Evolutionary conservation across 2,113 vertebrate species (phyloP), one percentile per base, ranked within the genome.

Genomic region (Meriones unguiculatus): DNA sequence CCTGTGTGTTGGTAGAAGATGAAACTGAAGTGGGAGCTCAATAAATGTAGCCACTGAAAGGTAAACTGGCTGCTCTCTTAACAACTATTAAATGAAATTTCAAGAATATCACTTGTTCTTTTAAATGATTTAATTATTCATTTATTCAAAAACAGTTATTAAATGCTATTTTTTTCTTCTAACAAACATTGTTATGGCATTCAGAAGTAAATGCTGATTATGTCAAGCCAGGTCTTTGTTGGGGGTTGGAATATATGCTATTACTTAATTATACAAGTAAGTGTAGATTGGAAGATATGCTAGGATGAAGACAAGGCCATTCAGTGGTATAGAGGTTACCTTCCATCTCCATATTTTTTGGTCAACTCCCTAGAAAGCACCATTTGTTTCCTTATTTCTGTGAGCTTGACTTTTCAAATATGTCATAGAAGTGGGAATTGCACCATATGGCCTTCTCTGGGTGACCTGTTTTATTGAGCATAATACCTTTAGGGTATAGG

Each of bases 41-140:
- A 97, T 98, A 90, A 89, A 82, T 97, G 94, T 97, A 96, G 95
- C 46, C 76, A 76, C 13, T 30, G 9, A 32, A 87, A 41, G 12
- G 4, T 17, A 38, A 98, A 96, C 98, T 82, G 96, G 93, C 52
- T 50, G 77, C 32, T 69, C 62, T 89, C 89, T 82, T 77, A 98
- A 97, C 97, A 98, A 98, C 98, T 98, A 98, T 99, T 98, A 99
- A 98, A 98, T 98, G 98, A 97, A 98, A 97, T 98, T 95, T 98
- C 98, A 97, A 91, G 98, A 99, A 98, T 98, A 98, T 97, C 98
- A 99, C 98, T 99, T 99, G 98, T 98, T 98, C 97, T 98, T 98
- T 97, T 41, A 95, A 86, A 62, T 92, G 38, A 95, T 90, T 90
- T 92, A 81, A 95, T 95, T 94, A 94, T 93, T 95, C 2, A 72